phyloP scores from a whole-genome alignment of 2,888 invertebrate genomes.

The Tetragonisca angustula region DNA sequence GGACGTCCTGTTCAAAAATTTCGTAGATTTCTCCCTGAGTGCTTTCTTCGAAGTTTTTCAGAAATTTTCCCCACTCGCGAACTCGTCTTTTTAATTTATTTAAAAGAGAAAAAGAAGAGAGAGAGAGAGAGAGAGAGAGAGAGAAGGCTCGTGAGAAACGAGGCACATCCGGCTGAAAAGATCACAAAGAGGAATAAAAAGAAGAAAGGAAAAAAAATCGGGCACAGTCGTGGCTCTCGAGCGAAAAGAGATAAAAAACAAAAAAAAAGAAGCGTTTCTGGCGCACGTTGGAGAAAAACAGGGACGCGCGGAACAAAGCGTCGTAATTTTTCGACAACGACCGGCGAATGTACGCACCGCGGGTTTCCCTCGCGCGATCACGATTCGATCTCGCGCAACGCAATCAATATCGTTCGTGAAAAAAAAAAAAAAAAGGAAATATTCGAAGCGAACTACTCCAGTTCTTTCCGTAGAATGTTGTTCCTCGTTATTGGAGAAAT shows the following conservation, averaged over 20 bases:
- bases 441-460: not conserved
- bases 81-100: no score
- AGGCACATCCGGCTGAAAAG: not conserved
- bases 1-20: no score
- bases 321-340: constrained; percentile 50
- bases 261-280: not conserved
- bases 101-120: no score
- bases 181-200: not conserved
- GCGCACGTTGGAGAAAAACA: constrained; percentile 11
- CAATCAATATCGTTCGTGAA: not conserved
- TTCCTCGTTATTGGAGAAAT: not conserved
- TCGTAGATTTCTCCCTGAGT: no score
- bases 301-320: constrained; percentile 50
- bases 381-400: not conserved
- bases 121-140: not conserved
- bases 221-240: constrained; percentile 1
- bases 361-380: constrained; percentile 31
- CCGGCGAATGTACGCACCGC: constrained; percentile 2
- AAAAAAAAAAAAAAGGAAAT: not conserved
- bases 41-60: no score
- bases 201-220: not conserved
- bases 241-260: not conserved
- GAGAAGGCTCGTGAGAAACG: not conserved
- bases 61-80: no score
- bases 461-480: not conserved